These are phyloP conservation scores for Prochilodus magdalenae DNA, from an alignment of 2,113 vertebrate species.

Conservation along the genomic window DNA sequence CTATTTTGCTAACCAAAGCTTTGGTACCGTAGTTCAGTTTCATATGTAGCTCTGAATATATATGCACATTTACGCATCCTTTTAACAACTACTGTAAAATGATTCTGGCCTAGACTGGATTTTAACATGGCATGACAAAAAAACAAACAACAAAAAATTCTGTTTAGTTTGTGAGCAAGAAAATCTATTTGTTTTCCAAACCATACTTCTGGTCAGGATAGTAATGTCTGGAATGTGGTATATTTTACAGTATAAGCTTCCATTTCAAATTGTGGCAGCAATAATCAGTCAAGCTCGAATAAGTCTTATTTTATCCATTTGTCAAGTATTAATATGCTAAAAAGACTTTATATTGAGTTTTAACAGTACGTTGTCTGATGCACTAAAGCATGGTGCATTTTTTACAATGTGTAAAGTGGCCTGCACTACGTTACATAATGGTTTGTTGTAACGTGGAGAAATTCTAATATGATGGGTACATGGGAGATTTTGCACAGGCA, in stretches of 20 bases:
- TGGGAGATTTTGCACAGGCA: neutral
- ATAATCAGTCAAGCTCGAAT: slow-evolving; percentile 31
- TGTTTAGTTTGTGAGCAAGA: slow-evolving; percentile 50
- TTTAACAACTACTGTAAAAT: slow-evolving; percentile 31
- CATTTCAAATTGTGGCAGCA: slow-evolving; percentile 28
- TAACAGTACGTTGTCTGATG: neutral
- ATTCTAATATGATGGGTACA: neutral
- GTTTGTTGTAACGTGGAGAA: neutral
- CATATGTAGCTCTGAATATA: slow-evolving; percentile 48
- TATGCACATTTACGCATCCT: slow-evolving; percentile 48
- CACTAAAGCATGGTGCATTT: slow-evolving; percentile 19
- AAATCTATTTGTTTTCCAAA: slow-evolving; percentile 59
- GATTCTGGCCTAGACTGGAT: neutral
- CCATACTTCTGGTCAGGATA: slow-evolving; percentile 11
- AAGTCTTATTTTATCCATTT: slow-evolving; percentile 1
- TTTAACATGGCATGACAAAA: slow-evolving; percentile 63
- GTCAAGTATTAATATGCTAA: slow-evolving; percentile 17
- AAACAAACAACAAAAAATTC: slow-evolving; percentile 5
- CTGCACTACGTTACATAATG: neutral
- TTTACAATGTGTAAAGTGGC: slow-evolving; percentile 3
- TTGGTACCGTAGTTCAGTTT: slow-evolving; percentile 11
- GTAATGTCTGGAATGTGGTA: slow-evolving; percentile 9
- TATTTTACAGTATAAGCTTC: slow-evolving; percentile 23
- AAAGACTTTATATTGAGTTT: slow-evolving; percentile 2
- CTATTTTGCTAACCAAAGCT: slow-evolving; percentile 13